These are phyloP conservation scores for Podiceps cristatus DNA, from an alignment of 2,113 vertebrate genomes.

Conservation along the genomic window DNA sequence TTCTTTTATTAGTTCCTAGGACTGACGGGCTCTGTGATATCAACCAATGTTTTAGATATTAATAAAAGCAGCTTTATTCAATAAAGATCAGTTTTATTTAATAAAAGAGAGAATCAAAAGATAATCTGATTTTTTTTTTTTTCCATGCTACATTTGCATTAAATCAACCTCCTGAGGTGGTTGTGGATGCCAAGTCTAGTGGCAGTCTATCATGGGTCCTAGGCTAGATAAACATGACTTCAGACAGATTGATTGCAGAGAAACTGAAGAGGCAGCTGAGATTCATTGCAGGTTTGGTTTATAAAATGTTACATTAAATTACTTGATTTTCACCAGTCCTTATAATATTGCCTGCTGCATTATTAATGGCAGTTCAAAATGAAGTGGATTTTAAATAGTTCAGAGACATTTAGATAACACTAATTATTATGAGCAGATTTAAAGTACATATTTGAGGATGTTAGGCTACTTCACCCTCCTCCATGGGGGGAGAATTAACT, in stretches of 20 bases:
- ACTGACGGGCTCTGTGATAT: constrained; percentile 12
- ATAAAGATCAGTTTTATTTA: constrained; percentile 69
- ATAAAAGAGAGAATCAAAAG: constrained; percentile 65
- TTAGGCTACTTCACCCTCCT: not conserved
- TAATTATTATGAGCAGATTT: constrained; percentile 23
- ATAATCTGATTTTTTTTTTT: constrained; percentile 61
- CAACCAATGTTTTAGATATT: constrained; percentile 58
- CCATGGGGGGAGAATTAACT: not conserved
- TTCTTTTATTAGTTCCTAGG: constrained; percentile 59
- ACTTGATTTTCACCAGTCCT: constrained; percentile 13
- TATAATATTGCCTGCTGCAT: constrained; percentile 34
- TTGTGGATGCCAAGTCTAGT: constrained; percentile 9
- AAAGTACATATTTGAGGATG: constrained; percentile 17
- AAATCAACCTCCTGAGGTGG: constrained; percentile 3
- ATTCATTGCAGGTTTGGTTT: constrained; percentile 4
- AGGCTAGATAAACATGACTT: constrained; percentile 28
- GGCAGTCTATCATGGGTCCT: not conserved
- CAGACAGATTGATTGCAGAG: constrained; percentile 14
- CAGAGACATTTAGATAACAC: constrained; percentile 5
- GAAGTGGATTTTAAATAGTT: constrained; percentile 57
- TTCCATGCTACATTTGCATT: constrained; percentile 34
- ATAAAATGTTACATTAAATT: constrained; percentile 42
- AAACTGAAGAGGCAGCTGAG: constrained; percentile 17
- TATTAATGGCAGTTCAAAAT: constrained; percentile 51
- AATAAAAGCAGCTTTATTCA: constrained; percentile 73